Percentiles rank a stretch among this genome's conserved stretches.
Evolutionary conservation across 2,113 vertebrate genomes (phyloP).

Genomic region (Tachuris rubrigastra): DNA sequence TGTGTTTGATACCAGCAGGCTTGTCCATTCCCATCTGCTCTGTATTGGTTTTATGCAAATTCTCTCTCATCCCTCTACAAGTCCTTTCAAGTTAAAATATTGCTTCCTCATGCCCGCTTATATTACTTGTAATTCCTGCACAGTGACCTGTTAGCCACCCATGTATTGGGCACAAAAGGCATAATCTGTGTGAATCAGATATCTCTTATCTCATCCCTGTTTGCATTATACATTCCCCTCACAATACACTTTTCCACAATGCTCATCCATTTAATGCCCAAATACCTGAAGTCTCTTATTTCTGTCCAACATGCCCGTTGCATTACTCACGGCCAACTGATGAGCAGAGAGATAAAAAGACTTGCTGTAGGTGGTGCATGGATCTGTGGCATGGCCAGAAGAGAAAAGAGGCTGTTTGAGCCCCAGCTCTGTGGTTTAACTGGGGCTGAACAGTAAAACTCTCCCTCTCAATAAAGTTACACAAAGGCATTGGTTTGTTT

Average conservation of each 20-base stretch:
- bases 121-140: constrained; percentile 38
- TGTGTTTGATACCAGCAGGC: constrained; percentile 49
- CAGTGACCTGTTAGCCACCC: constrained; percentile 58
- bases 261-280: constrained; percentile 38
- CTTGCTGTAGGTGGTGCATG: background rate
- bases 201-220: constrained; percentile 60
- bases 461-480: background rate
- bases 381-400: background rate
- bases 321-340: background rate
- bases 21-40: constrained; percentile 63
- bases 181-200: constrained; percentile 59
- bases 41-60: constrained; percentile 66
- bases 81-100: constrained; percentile 60
- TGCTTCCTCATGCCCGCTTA: constrained; percentile 60
- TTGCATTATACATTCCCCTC: constrained; percentile 15
- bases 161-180: constrained; percentile 40
- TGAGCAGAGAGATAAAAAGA: constrained; percentile 40
- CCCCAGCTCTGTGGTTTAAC: background rate
- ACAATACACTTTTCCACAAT: background rate
- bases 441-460: background rate
- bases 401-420: background rate
- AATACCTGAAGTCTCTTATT: constrained; percentile 41
- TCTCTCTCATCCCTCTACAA: constrained; percentile 59
- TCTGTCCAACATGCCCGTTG: background rate
- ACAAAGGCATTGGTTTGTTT: background rate